Conservation (phyloP, 2,888 invertebrate species). For the Capitulum mitella region DNA sequence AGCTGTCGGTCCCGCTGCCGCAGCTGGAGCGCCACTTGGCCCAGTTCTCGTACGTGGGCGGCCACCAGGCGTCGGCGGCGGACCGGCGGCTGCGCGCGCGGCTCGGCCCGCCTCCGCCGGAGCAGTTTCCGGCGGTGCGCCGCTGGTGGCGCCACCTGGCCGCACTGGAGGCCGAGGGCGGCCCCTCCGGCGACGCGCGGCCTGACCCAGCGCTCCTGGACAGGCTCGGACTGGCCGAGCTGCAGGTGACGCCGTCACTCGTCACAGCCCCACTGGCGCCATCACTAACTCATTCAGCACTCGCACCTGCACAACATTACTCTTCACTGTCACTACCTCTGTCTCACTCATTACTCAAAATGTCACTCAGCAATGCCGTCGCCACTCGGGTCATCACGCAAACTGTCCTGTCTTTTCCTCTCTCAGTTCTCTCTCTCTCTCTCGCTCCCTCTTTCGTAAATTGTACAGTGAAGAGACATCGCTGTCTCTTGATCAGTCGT, state of each 20-base stretch:
- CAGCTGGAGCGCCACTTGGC: slow-evolving; percentile 36
- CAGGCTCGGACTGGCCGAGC: background rate
- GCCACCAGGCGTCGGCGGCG: slow-evolving; percentile 36
- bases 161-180: slow-evolving; percentile 30
- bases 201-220: slow-evolving; percentile 30
- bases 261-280: no score
- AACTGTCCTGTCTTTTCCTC: no score
- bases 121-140: slow-evolving; percentile 33
- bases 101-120: slow-evolving; percentile 32
- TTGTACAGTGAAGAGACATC: no score
- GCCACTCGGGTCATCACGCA: no score
- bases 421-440: no score
- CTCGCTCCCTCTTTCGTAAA: no score
- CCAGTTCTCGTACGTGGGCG: slow-evolving; percentile 38
- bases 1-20: slow-evolving; percentile 28
- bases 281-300: no score
- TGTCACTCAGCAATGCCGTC: no score
- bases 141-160: slow-evolving; percentile 34
- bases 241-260: background rate
- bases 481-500: no score
- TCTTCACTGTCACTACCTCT: no score
- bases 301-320: no score
- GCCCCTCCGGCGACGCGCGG: slow-evolving; percentile 27
- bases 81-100: slow-evolving; percentile 36
- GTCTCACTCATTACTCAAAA: no score